Conservation (phyloP, 2,797 vertebrate genomes). For the Pantherophis alleghaniensis region DNA sequence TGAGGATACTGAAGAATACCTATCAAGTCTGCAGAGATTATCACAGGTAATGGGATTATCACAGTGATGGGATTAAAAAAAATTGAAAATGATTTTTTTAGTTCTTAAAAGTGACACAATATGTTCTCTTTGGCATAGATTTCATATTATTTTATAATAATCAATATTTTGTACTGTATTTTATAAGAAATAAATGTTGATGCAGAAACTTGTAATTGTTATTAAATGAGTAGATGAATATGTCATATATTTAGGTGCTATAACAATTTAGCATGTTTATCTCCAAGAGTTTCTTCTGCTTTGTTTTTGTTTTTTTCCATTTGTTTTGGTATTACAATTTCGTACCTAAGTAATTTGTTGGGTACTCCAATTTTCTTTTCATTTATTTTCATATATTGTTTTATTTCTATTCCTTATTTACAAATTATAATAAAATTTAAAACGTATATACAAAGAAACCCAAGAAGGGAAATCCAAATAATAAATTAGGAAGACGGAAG, state of each 20-base stretch:
- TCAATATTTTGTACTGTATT: neutral
- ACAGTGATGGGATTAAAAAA: no score
- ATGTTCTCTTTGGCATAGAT: neutral
- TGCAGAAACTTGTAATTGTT: no score
- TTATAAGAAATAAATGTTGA: neutral
- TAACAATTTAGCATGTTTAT: no score
- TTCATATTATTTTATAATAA: neutral
- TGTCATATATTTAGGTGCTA: no score
- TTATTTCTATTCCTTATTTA: neutral
- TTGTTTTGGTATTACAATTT: neutral
- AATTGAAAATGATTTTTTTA: no score
- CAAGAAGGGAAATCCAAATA: neutral
- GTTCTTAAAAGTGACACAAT: no score
- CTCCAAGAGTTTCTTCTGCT: no score
- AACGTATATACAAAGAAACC: neutral
- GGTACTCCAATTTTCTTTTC: neutral
- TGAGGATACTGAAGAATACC: neutral
- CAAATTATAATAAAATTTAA: neutral
- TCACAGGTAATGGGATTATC: no score
- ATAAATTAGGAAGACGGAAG: neutral
- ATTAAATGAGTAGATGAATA: no score
- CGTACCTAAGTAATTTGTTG: neutral
- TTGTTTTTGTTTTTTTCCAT: neutral
- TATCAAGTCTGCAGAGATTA: neutral
- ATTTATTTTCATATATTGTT: neutral